Conservation (phyloP, 1,140 invertebrate species). For the Temnothorax longispinosus region DNA sequence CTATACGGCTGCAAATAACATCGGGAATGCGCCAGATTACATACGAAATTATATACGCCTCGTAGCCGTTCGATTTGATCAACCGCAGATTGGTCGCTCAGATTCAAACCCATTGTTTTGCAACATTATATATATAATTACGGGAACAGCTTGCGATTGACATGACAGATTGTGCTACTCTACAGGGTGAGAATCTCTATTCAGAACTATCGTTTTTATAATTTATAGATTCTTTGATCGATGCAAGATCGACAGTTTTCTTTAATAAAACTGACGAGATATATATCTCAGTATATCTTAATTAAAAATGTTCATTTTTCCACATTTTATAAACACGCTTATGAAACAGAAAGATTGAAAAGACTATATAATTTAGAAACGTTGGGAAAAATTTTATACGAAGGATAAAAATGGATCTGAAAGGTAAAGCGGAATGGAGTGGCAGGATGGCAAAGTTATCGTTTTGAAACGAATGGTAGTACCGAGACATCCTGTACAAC, state of each 20-base stretch:
- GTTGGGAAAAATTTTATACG: not conserved
- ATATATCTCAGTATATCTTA: not conserved
- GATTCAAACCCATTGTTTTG: conserved; percentile 44
- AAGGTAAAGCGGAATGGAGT: not conserved
- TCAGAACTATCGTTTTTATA: not conserved
- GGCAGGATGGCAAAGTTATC: not conserved
- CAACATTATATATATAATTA: conserved; percentile 32
- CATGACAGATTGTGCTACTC: not conserved
- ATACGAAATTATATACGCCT: conserved; percentile 46
- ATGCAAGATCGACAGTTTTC: not conserved
- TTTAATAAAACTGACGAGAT: not conserved
- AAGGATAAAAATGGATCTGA: not conserved
- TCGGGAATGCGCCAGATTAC: conserved; percentile 17
- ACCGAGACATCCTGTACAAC: not conserved
- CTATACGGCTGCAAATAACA: conserved; percentile 4
- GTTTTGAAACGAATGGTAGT: not conserved
- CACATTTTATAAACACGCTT: not conserved
- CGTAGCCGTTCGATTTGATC: conserved; percentile 39
- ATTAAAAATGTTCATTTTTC: not conserved
- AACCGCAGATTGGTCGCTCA: conserved; percentile 13
- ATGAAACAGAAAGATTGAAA: not conserved
- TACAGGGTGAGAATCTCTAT: not conserved
- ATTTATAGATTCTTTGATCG: not conserved
- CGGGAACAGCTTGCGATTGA: not conserved
- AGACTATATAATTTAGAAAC: not conserved